These are phyloP conservation scores for Uropetala carovei DNA, from an alignment of 2,888 invertebrate genomes.

Conservation along the genomic window DNA sequence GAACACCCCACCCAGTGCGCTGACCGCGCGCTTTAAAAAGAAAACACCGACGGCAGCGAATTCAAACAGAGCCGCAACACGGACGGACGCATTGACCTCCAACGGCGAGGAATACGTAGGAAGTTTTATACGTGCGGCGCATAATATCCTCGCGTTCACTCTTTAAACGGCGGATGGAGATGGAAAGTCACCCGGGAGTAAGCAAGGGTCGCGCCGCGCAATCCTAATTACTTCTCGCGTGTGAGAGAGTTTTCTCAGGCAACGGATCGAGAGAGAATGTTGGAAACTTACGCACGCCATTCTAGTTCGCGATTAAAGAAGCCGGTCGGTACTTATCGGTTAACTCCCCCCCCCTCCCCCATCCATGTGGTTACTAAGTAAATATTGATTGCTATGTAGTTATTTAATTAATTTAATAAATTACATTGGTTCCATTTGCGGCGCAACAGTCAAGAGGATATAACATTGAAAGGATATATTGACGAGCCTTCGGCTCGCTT, in stretches of 20 bases:
- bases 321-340: too few species aligned
- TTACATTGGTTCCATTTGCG: too few species aligned
- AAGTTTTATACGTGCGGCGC: not conserved
- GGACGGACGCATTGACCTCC: constrained; percentile 13
- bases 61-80: not conserved
- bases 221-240: not conserved
- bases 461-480: too few species aligned
- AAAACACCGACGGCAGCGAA: not conserved
- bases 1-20: not conserved
- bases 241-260: too few species aligned
- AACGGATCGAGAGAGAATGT: not conserved
- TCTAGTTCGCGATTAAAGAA: too few species aligned
- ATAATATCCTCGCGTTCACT: not conserved
- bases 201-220: not conserved
- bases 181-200: not conserved
- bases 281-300: too few species aligned
- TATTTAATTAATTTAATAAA: too few species aligned
- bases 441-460: too few species aligned
- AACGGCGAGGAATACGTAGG: not conserved
- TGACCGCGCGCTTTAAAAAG: not conserved
- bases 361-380: too few species aligned
- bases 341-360: too few species aligned
- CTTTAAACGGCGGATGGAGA: not conserved
- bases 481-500: too few species aligned
- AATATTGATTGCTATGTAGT: too few species aligned